phyloP scores from a whole-genome alignment of 1,140 invertebrate genomes.

The Heterodera carotae region DNA sequence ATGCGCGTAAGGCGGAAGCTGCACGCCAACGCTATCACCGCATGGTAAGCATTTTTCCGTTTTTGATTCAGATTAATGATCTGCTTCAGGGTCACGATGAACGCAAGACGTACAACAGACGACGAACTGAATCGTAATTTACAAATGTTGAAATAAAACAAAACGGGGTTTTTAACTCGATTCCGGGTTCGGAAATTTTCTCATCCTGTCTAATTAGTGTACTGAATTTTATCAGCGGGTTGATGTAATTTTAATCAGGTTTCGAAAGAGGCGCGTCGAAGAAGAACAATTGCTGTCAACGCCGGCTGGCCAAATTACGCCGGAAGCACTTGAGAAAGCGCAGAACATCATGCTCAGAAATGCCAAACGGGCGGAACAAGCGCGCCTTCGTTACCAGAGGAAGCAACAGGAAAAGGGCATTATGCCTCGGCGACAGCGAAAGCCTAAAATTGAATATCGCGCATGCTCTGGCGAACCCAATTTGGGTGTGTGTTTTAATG shows the following conservation, averaged over 20 bases:
- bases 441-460: constrained; percentile 20
- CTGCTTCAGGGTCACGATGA: constrained; percentile 33
- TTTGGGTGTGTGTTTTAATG: background rate
- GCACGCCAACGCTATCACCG: constrained; percentile 46
- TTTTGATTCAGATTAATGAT: background rate
- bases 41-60: constrained; percentile 25
- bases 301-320: constrained; percentile 49
- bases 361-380: constrained; percentile 50
- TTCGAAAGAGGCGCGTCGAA: constrained; percentile 46
- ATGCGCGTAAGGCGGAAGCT: constrained; percentile 50
- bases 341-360: constrained; percentile 49
- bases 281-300: constrained; percentile 47
- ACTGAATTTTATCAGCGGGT: background rate
- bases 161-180: too few relatives aligned
- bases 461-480: constrained; percentile 19
- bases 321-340: constrained; percentile 48
- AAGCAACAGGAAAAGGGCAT: constrained; percentile 40
- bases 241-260: constrained; percentile 14
- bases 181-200: too few relatives aligned
- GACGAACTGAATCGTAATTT: constrained; percentile 49
- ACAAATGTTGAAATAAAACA: too few relatives aligned
- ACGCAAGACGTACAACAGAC: constrained; percentile 47
- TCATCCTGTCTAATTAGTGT: background rate
- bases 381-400: constrained; percentile 42
- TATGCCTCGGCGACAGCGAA: constrained; percentile 24